phyloP scores from a whole-genome alignment of 1,140 invertebrate genomes.

The Drosophila punjabiensis region DNA sequence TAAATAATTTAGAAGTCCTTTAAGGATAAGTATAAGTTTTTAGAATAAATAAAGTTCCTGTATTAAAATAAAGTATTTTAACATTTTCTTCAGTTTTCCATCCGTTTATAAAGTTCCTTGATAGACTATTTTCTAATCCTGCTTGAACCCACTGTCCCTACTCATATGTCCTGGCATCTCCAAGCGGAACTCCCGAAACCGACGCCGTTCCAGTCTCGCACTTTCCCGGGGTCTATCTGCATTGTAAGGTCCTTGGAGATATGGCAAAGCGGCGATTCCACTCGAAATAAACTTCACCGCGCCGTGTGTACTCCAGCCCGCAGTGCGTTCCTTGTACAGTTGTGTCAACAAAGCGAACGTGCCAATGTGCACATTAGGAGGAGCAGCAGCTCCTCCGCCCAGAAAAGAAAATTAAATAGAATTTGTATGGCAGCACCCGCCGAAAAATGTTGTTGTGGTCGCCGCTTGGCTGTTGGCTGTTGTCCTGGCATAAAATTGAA shows the following conservation, averaged over 20 bases:
- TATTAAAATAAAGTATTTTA: background rate
- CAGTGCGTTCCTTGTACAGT: slow-evolving; percentile 62
- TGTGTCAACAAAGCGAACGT: slow-evolving; percentile 81
- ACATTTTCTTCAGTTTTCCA: no score
- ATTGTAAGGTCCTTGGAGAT: slow-evolving; percentile 82
- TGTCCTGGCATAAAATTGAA: slow-evolving; percentile 76
- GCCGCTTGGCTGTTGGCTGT: slow-evolving; percentile 51
- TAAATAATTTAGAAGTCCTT: background rate
- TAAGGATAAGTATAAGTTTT: background rate
- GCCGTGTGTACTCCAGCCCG: slow-evolving; percentile 7
- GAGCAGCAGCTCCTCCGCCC: slow-evolving; percentile 40
- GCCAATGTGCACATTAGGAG: slow-evolving; percentile 80
- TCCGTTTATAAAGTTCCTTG: no score
- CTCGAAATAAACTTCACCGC: slow-evolving; percentile 75
- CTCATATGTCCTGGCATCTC: slow-evolving; percentile 28
- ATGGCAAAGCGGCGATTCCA: slow-evolving; percentile 79
- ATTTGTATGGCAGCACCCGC: slow-evolving; percentile 76
- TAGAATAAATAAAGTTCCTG: background rate
- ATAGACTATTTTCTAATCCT: background rate
- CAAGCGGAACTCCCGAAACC: slow-evolving; percentile 11
- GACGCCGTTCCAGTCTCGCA: slow-evolving; percentile 57
- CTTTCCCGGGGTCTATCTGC: slow-evolving; percentile 70
- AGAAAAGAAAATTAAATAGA: slow-evolving; percentile 72
- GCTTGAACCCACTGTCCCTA: slow-evolving; percentile 5
- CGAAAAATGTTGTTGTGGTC: slow-evolving; percentile 81